Conservation (phyloP, 2,888 invertebrate genomes). For the Brachylomia viminalis region DNA sequence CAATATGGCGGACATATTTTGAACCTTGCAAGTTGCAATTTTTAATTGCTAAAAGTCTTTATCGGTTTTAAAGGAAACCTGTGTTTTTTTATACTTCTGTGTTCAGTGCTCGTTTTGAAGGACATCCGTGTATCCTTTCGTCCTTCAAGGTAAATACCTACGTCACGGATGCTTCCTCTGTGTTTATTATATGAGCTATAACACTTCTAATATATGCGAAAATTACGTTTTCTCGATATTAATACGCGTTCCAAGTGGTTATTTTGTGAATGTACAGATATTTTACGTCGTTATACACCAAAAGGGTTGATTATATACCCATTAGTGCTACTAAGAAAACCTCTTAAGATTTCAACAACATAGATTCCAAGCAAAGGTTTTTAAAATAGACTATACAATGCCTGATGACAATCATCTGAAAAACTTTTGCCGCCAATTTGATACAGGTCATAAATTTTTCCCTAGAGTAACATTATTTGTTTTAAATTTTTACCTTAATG, state of each 20-base stretch:
- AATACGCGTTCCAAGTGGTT: constrained; percentile 47
- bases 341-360: constrained; percentile 8
- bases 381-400: constrained; percentile 9
- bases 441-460: neutral
- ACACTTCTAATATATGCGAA: constrained; percentile 67
- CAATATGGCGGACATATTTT: constrained; percentile 87
- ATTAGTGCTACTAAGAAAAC: constrained; percentile 7
- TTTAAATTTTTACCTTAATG: neutral
- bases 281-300: neutral
- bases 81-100: constrained; percentile 48
- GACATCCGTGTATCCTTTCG: constrained; percentile 55
- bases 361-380: neutral
- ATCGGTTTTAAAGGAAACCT: constrained; percentile 42
- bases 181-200: constrained; percentile 45
- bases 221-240: constrained; percentile 62
- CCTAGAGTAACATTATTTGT: neutral
- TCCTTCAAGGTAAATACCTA: constrained; percentile 67
- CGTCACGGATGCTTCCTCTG: constrained; percentile 41
- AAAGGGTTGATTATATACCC: neutral
- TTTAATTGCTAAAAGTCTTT: constrained; percentile 69
- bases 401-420: constrained; percentile 34
- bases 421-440: constrained; percentile 55
- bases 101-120: constrained; percentile 48
- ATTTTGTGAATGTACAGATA: constrained; percentile 1
- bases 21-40: constrained; percentile 70